phyloP scores from a whole-genome alignment of 2,797 vertebrate species.

The Australoheros facetus region DNA sequence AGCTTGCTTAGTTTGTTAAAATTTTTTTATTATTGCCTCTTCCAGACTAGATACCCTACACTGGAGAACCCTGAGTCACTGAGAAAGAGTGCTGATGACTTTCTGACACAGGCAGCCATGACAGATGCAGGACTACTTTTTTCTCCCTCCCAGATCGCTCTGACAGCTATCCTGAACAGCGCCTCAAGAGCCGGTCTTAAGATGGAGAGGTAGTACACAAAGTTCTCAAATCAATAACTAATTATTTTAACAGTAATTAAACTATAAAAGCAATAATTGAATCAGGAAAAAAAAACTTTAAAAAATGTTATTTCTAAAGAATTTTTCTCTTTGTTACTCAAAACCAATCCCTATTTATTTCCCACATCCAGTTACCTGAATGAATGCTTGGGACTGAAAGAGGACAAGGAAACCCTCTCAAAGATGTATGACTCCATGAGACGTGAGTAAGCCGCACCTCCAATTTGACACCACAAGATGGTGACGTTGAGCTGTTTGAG shows the following conservation, averaged over 20 bases:
- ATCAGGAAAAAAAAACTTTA: neutral
- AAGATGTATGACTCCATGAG: slow-evolving; percentile 92
- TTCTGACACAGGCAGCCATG: slow-evolving; percentile 87
- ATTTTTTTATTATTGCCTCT: neutral
- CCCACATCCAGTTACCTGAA: slow-evolving; percentile 86
- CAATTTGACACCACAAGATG: slow-evolving; percentile 55
- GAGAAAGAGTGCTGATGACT: slow-evolving; percentile 93
- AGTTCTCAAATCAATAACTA: neutral
- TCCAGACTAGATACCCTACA: slow-evolving; percentile 88
- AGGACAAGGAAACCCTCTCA: slow-evolving; percentile 82
- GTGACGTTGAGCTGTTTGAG: slow-evolving; percentile 14
- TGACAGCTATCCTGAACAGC: slow-evolving; percentile 90
- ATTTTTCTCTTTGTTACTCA: neutral
- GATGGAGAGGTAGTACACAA: slow-evolving; percentile 88
- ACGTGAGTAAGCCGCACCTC: slow-evolving; percentile 83
- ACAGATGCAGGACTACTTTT: slow-evolving; percentile 93
- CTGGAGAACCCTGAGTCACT: slow-evolving; percentile 94
- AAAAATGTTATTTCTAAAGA: neutral
- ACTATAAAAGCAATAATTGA: neutral
- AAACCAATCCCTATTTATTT: neutral
- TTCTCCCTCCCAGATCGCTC: slow-evolving; percentile 91
- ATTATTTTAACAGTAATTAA: neutral
- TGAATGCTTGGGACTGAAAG: slow-evolving; percentile 88
- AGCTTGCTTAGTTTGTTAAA: neutral
- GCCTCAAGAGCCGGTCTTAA: slow-evolving; percentile 89